A percentile compares a stretch with the other conserved stretches of the same genome.
These are phyloP conservation scores for Hippopotamyrus pictus DNA, from an alignment of 2,797 vertebrate genomes.

Conservation along the genomic window DNA sequence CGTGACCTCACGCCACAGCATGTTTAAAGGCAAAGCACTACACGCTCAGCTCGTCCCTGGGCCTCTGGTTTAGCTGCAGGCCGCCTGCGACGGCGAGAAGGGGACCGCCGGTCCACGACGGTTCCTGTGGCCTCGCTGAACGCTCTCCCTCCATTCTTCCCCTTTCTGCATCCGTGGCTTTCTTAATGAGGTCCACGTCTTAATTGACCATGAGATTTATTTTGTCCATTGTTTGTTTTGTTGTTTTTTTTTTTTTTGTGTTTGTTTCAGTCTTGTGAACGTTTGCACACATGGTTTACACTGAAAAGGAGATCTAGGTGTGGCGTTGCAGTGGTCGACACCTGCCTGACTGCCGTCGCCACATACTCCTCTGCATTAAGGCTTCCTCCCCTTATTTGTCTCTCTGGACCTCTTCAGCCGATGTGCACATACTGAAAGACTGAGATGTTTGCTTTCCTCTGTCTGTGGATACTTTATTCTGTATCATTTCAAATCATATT, in stretches of 20 bases:
- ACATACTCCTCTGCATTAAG: slow-evolving; percentile 31
- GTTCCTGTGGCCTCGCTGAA: not conserved
- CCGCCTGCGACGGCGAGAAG: not conserved
- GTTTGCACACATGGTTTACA: not conserved
- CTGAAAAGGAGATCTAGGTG: not conserved
- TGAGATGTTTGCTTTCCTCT: slow-evolving; percentile 33
- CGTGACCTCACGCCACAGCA: slow-evolving; percentile 34
- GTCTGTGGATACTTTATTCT: slow-evolving; percentile 62
- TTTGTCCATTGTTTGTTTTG: not conserved
- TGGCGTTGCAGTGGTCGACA: not conserved
- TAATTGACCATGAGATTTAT: not conserved
- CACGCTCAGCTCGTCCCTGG: slow-evolving; percentile 22
- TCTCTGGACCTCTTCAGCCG: slow-evolving; percentile 34
- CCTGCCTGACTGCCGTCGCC: not conserved
- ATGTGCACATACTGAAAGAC: slow-evolving; percentile 52
- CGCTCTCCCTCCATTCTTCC: not conserved
- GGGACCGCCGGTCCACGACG: not conserved
- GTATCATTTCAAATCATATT: slow-evolving; percentile 58
- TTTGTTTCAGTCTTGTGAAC: not conserved
- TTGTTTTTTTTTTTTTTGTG: not conserved
- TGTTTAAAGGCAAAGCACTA: slow-evolving; percentile 26
- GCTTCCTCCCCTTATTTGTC: not conserved
- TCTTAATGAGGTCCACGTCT: not conserved
- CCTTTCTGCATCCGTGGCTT: not conserved
- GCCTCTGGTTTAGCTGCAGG: not conserved